phyloP scores from a whole-genome alignment of 2,888 invertebrate genomes.

The Epistrophella euchroma region DNA sequence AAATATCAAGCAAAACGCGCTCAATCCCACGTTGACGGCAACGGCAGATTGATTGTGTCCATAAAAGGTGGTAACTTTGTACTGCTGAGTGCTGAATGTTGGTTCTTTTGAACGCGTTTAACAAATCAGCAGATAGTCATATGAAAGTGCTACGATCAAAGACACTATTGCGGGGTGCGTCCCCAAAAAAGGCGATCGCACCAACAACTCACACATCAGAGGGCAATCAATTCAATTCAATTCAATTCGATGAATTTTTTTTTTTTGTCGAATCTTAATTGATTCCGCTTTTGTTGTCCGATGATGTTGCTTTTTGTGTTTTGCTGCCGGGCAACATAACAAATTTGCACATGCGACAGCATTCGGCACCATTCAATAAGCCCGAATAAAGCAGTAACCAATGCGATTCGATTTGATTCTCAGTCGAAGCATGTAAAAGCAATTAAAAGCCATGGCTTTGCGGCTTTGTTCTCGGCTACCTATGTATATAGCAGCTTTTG shows the following conservation, averaged over 20 bases:
- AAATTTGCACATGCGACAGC: conserved; percentile 64
- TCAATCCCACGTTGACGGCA: conserved; percentile 62
- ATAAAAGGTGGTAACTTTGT: conserved; percentile 60
- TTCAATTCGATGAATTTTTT: conserved; percentile 32
- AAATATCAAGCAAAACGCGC: conserved; percentile 46
- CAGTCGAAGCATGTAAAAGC: conserved; percentile 71
- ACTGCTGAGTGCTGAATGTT: background rate
- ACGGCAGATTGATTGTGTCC: conserved; percentile 69
- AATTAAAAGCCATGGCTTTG: conserved; percentile 68
- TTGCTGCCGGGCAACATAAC: conserved; percentile 52
- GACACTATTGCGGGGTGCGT: conserved; percentile 33
- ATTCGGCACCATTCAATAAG: conserved; percentile 65
- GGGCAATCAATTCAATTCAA: conserved; percentile 35
- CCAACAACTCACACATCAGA: conserved; percentile 34
- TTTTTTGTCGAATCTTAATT: conserved; percentile 46
- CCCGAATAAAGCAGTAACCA: background rate
- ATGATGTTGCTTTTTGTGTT: conserved; percentile 72
- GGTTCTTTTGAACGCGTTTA: conserved; percentile 28
- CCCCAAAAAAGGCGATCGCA: conserved; percentile 59
- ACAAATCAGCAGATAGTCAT: conserved; percentile 6
- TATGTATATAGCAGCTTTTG: conserved; percentile 10
- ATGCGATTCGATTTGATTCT: conserved; percentile 47
- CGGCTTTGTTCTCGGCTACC: conserved; percentile 67
- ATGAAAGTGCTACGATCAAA: conserved; percentile 39
- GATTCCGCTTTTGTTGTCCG: conserved; percentile 66